A percentile compares a stretch with the other conserved stretches of the same genome.
These are phyloP conservation scores for Anableps anableps DNA, from an alignment of 2,797 vertebrate species.

Conservation along the genomic window DNA sequence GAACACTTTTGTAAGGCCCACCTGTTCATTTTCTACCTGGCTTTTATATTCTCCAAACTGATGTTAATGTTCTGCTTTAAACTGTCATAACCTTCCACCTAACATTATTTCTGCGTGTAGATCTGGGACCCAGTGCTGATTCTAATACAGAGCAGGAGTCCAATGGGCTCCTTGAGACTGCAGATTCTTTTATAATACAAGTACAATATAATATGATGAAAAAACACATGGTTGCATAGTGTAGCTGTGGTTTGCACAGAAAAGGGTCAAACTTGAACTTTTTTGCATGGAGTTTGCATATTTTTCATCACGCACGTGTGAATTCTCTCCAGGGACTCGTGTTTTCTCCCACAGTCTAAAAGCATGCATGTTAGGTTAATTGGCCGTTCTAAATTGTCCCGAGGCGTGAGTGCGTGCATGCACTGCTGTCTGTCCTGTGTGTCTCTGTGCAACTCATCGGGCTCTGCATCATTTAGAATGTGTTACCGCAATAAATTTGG, in stretches of 20 bases:
- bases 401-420: not conserved
- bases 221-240: not conserved
- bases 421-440: not conserved
- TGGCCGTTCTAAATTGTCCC: not conserved
- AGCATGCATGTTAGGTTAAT: not conserved
- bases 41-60: not conserved
- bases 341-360: not conserved
- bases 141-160: not conserved
- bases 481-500: not conserved
- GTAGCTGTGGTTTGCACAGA: not conserved
- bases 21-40: not conserved
- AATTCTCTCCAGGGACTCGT: not conserved
- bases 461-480: not conserved
- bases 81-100: too few relatives aligned
- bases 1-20: too few relatives aligned
- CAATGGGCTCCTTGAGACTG: too few relatives aligned
- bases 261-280: not conserved
- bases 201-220: not conserved
- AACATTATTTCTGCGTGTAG: not conserved
- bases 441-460: not conserved
- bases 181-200: too few relatives aligned
- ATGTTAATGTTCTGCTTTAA: too few relatives aligned
- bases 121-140: not conserved
- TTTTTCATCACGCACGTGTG: not conserved
- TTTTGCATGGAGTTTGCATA: not conserved